These are phyloP conservation scores for Atherinosoma microstoma DNA, from an alignment of 2,797 vertebrate species.

Conservation along the genomic window DNA sequence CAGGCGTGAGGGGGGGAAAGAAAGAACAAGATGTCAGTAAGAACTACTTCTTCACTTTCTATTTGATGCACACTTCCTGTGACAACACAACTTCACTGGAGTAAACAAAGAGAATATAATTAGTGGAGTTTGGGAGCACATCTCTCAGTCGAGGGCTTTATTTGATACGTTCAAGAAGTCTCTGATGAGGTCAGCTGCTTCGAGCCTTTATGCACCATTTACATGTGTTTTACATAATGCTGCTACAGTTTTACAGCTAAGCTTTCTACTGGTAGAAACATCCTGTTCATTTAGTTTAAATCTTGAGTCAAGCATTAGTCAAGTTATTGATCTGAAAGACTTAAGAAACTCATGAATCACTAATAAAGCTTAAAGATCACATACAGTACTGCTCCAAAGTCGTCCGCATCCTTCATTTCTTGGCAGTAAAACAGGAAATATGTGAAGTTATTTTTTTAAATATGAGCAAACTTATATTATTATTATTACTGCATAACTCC, in stretches of 20 bases:
- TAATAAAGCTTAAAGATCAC: too few species aligned
- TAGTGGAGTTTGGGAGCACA: neutral
- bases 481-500: too few species aligned
- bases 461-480: too few species aligned
- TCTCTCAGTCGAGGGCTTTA: slow-evolving; percentile 2
- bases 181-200: slow-evolving; percentile 21
- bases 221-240: neutral
- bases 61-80: slow-evolving; percentile 5
- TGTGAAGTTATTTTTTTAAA: too few species aligned
- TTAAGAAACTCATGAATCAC: too few species aligned
- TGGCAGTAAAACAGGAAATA: too few species aligned
- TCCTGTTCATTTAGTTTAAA: too few species aligned
- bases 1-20: neutral
- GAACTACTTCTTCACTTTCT: neutral
- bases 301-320: too few species aligned
- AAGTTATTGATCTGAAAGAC: slow-evolving; percentile 1
- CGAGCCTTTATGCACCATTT: neutral
- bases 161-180: slow-evolving; percentile 43
- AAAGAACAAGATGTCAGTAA: neutral
- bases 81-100: neutral
- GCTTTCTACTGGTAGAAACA: too few species aligned
- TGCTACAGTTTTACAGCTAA: neutral
- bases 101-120: slow-evolving; percentile 37
- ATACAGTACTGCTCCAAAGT: too few species aligned
- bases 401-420: too few species aligned